A percentile compares a stretch with the other conserved stretches of the same genome.
These are phyloP conservation scores for Antheraea mylitta DNA, from an alignment of 1,140 invertebrate species.

Conservation along the genomic window DNA sequence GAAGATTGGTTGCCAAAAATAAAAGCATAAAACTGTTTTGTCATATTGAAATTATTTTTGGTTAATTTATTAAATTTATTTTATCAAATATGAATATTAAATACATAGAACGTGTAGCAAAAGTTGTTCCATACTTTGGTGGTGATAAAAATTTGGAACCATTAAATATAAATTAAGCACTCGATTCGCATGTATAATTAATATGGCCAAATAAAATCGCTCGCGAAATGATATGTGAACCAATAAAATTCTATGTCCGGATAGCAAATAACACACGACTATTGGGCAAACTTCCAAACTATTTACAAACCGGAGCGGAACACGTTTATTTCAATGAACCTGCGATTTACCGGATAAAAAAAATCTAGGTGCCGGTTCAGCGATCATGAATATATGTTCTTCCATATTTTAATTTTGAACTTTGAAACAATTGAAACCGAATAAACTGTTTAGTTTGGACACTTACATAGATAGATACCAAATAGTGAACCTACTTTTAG, in stretches of 20 bases:
- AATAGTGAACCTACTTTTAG: no score
- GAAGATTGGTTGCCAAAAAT: no score
- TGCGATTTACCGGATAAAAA: background rate
- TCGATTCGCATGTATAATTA: background rate
- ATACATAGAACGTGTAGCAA: no score
- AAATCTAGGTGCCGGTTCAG: background rate
- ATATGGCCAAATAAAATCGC: background rate
- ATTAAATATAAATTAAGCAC: no score
- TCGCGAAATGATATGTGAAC: background rate
- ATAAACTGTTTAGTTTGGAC: no score
- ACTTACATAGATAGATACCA: no score
- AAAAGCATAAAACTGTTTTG: no score
- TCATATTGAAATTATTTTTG: no score
- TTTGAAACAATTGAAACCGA: background rate
- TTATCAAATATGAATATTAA: no score
- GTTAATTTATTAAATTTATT: no score
- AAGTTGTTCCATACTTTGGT: no score
- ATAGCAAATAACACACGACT: background rate
- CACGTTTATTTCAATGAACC: conserved; percentile 4
- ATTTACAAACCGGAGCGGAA: background rate
- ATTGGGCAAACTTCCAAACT: conserved; percentile 1
- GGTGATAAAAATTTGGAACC: no score
- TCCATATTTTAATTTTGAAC: background rate
- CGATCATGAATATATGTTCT: background rate
- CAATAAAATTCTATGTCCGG: conserved; percentile 2